Conservation (phyloP, 2,797 vertebrate species). For the Fundulus diaphanus region DNA sequence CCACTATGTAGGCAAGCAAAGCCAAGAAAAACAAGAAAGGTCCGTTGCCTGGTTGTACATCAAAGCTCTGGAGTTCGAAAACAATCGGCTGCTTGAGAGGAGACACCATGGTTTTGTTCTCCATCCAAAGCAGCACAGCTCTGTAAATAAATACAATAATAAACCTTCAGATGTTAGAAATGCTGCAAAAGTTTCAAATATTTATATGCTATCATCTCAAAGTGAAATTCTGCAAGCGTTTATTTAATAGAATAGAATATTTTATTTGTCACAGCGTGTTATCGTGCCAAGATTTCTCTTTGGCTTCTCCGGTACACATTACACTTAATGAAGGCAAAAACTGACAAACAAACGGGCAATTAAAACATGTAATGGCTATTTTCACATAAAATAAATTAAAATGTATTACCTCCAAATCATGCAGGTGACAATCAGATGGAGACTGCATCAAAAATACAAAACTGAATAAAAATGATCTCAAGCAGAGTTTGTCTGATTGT, state of each 20-base stretch:
- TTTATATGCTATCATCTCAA: neutral
- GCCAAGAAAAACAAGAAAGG: slow-evolving; percentile 51
- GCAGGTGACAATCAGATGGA: no score
- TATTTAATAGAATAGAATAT: neutral
- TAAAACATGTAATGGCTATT: no score
- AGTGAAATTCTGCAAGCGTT: neutral
- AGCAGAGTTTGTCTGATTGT: neutral
- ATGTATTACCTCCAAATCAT: no score
- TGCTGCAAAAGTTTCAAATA: neutral
- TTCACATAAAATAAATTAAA: no score
- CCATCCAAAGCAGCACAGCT: slow-evolving; percentile 33
- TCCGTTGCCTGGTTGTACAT: slow-evolving; percentile 37
- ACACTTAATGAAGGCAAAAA: no score
- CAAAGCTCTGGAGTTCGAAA: slow-evolving; percentile 67
- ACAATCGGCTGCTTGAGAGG: slow-evolving; percentile 61
- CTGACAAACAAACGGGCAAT: no score
- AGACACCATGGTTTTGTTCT: slow-evolving; percentile 36
- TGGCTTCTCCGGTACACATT: no score
- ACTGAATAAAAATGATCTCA: no score
- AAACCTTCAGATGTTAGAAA: neutral
- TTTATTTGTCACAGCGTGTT: no score
- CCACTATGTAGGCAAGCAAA: slow-evolving; percentile 48
- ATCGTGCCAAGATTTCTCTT: no score
- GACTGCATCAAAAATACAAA: no score
- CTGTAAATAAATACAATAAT: slow-evolving; percentile 14